Evolutionary conservation across 2,888 invertebrate species (phyloP), one percentile per base, ranked within the genome.

Genomic region (Eudemis profundana): DNA sequence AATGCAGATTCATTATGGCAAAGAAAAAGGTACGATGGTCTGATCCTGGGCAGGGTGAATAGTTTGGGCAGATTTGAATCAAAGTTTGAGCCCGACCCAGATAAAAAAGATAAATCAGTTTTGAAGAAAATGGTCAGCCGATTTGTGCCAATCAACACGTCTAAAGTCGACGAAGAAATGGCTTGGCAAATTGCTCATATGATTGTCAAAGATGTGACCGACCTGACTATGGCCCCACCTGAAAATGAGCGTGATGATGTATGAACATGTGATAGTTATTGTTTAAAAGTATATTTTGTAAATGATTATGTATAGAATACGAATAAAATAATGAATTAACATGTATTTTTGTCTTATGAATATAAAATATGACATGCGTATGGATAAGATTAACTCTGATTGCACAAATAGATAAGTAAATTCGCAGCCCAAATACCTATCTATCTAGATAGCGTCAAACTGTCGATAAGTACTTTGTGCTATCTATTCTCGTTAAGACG

Each of bases 141-240:
- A 81, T 94, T 97, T 81, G 96, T 97, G 67, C 96, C 96, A 90
- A 93, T 95, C 74, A 96, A 96, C 60, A 96, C 97, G 80, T 96
- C 97, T 75, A 96, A 96, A 93, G 95, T 96, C 51, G 96, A 98
- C 88, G 98, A 99, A 87, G 98, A 98, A 86, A 96, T 98, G 94
- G 99, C 99, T 4, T 97, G 98, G 96, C 97, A 98, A 92, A 97
- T 98, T 70, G 98, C 99, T 23, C 97, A 98, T 88, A 98, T 98
- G 97, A 99, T 99, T 79, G 96, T 99, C 46, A 97, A 96, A 87
- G 98, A 98, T 93, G 96, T 99, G 67, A 98, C 98, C 44, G 96
- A 94, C 84, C 93, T 98, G 78, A 98, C 98, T 29, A 93, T 96
- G 90, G 93, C 92, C 79, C 93, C 93, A 86, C 92, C 90, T 68